Base-by-base conservation (phyloP, 2,113 vertebrate genomes). In the Lates calcarifer region DNA sequence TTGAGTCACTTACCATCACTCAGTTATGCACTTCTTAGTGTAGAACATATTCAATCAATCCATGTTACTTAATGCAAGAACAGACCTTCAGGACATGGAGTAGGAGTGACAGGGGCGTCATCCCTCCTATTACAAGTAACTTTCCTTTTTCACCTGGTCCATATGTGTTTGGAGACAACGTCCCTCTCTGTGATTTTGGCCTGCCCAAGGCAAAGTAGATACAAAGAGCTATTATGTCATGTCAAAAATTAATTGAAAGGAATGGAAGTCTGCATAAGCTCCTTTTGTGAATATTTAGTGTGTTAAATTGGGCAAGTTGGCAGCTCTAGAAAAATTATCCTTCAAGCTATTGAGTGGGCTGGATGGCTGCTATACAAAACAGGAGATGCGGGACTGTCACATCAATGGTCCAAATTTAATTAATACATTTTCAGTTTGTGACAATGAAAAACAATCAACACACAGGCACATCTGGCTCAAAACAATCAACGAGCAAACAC, bases 271-370 rank as follows among this genome's bases (percentile, higher is more conserved):
- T 35, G 56, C 62, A 72, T 80, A 35, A 17, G 63, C 64, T 77
- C 47, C 31, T 45, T 86, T 81, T 55, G 67, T 84, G 86, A 82
- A 73, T 68, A 79, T 67, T 47, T 57, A 77, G 39, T 31, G 49
- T 31, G 73, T 60, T 65, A 55, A 80, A 77, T 89, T 62, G 62
- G 53, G 47, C 49, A 74, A 82, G 63, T 58, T 77, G 77, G 67
- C 68, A 74, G 77, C 51, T 56, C 14, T 15, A 22, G 56, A 57
- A 75, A 70, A 74, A 43, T 2, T 13, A 55, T 53, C 60, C 61
- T 76, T 79, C 37, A 60, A 70, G 60, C 78, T 33, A 68, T 14
- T 71, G n/a, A 63, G 64, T 33, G 37, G 43, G 70, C 49, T 31
- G 41, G 51, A 69, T 60, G 66, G 70, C 62, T 57, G 58, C 76